Evolutionary conservation across 1,140 invertebrate genomes (phyloP), one percentile per base, ranked within the genome.

Genomic region (Diachasmimorpha longicaudata): DNA sequence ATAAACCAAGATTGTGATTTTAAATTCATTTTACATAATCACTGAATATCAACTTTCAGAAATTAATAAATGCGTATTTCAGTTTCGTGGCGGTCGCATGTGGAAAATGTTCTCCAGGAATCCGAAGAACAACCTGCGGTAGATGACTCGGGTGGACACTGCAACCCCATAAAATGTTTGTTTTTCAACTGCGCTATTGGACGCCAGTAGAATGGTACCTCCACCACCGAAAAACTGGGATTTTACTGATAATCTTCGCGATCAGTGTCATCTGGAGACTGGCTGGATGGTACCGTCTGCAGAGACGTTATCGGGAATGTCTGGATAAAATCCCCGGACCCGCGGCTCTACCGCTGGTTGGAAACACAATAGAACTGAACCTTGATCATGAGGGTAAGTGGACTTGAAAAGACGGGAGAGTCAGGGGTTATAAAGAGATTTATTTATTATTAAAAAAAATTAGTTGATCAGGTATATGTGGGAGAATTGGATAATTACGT

Each of bases 321-420:
- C 89, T 90, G 21, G 85, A 87, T 14, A 85, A 88, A 80, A 90
- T 91, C 67, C 91, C 91, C 0, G 92, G 92, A 71, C 92, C 92
- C 1, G 86, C 87, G 8, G 85, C 90, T 4, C 78, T 92, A 10
- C 92, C 92, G 0, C 79, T 93, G 3, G 37, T 39, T n/a, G 66
- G 16, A 5, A 44, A 73, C 13, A 37, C 55, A 63, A 37, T 39
- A 68, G 48, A 13, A 36, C 14, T 58, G 16, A 74, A 66, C 39
- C 14, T 31, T 37, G 16, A 37, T 55, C 25, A 71, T 58, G 19
- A 70, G 58, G 68, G 48, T 75, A 31, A 68, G 68, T 48, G 14
- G 42, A 42, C 3, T 31, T 37, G 19, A 4, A 14, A 67, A 36
- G 6, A 5, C n/a, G n/a, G n/a, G n/a, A n/a, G n/a, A n/a, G n/a